A percentile compares a stretch with the other conserved stretches of the same genome.
Evolutionary conservation across 2,113 vertebrate genomes (phyloP).

Genomic region (Nicator chloris): DNA sequence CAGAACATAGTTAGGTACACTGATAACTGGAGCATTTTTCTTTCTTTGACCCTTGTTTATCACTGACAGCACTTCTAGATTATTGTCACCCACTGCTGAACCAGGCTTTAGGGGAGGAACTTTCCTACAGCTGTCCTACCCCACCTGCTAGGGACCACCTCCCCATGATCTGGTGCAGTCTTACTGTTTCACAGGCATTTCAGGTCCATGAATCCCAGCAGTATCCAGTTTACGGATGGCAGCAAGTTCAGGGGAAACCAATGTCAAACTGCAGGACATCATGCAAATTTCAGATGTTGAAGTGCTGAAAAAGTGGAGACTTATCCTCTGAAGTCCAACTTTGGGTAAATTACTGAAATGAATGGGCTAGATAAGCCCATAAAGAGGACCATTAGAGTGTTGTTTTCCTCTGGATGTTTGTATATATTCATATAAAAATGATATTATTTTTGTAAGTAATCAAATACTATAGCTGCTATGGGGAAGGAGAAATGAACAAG

Average conservation of each 20-base stretch:
- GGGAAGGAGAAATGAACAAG: not conserved
- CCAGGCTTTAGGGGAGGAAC: not conserved
- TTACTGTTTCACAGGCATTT: not conserved
- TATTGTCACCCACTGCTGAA: not conserved
- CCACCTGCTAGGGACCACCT: not conserved
- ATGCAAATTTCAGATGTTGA: not conserved
- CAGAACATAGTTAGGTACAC: not conserved
- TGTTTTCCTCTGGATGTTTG: not conserved
- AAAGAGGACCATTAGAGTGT: not conserved
- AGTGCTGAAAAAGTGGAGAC: not conserved
- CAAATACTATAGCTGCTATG: not conserved
- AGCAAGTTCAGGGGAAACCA: not conserved
- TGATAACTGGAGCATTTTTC: not conserved
- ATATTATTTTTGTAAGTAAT: not conserved
- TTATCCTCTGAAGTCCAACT: not conserved
- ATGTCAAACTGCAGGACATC: not conserved
- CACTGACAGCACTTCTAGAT: not conserved
- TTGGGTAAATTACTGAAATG: not conserved
- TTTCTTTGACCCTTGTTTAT: not conserved
- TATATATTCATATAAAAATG: not conserved
- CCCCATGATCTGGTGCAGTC: not conserved
- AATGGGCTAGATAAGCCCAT: not conserved
- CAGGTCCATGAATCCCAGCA: not conserved
- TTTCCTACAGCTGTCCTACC: not conserved
- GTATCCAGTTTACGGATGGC: not conserved